Evolutionary conservation across 2,113 vertebrate species (phyloP).

Genomic region (Prunella himalayana): DNA sequence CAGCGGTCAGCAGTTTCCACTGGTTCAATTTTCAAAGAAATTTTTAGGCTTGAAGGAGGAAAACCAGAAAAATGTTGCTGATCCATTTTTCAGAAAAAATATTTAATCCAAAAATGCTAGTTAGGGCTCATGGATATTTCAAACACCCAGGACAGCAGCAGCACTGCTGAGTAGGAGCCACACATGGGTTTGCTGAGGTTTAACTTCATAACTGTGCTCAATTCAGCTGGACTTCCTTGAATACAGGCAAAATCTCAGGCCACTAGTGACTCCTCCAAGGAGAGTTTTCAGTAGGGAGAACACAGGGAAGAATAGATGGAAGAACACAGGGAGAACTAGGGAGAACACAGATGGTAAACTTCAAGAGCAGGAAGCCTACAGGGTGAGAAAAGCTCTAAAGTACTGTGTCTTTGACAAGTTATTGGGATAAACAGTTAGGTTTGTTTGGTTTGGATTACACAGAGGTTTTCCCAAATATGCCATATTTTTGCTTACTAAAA

Average conservation of each 20-base stretch:
- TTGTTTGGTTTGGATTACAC: neutral
- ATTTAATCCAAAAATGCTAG: neutral
- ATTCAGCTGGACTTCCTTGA: neutral
- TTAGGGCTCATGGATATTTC: neutral
- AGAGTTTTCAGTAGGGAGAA: neutral
- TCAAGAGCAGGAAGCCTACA: neutral
- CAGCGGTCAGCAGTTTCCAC: neutral
- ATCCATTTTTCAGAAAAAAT: neutral
- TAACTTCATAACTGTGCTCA: neutral
- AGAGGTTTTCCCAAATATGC: neutral
- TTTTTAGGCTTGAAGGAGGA: neutral
- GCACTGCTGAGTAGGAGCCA: neutral
- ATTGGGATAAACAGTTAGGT: neutral
- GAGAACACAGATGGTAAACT: neutral
- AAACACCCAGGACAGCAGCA: neutral
- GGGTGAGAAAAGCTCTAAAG: neutral
- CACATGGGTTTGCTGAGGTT: neutral
- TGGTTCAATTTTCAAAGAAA: neutral
- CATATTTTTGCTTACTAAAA: neutral
- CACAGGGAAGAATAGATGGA: too few relatives aligned
- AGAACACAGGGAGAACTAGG: too few relatives aligned
- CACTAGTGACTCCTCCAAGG: neutral
- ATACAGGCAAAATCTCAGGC: neutral
- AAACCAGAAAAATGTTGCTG: neutral
- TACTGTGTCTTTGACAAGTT: neutral